These are phyloP conservation scores for Pluvianellus socialis DNA, from an alignment of 2,113 vertebrate species.

Conservation along the genomic window DNA sequence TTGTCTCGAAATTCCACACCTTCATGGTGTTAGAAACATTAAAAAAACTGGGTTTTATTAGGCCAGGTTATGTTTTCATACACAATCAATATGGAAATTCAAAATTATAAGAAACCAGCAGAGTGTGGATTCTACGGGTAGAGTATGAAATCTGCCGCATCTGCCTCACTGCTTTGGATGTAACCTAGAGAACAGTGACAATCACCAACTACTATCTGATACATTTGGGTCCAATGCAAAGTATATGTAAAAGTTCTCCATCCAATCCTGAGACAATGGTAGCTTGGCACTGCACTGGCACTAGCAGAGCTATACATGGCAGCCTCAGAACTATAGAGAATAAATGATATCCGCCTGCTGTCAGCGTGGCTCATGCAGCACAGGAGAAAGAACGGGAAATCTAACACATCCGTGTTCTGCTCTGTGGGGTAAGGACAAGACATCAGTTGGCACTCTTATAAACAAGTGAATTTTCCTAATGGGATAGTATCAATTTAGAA, in stretches of 20 bases:
- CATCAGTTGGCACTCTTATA: not conserved
- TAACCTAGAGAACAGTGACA: not conserved
- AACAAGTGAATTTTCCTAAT: not conserved
- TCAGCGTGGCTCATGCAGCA: not conserved
- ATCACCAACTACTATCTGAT: not conserved
- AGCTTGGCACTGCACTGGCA: not conserved
- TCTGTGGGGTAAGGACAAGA: not conserved
- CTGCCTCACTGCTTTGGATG: not conserved
- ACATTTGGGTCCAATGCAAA: not conserved
- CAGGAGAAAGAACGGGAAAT: not conserved
- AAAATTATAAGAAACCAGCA: not conserved
- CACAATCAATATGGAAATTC: not conserved
- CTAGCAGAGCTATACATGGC: not conserved
- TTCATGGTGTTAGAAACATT: slow-evolving; percentile 46
- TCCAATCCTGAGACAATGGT: not conserved
- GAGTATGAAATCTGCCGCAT: not conserved
- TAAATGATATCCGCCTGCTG: not conserved
- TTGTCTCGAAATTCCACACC: slow-evolving; percentile 90
- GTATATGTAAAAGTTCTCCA: not conserved
- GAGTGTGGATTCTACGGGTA: not conserved
- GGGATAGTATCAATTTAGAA: not conserved
- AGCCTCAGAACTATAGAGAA: not conserved
- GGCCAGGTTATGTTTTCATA: not conserved
- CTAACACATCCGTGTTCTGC: not conserved
- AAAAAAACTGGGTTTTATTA: not conserved